A percentile compares a stretch with the other conserved stretches of the same genome.
Conservation (phyloP, 2,888 invertebrate genomes). For the Melipona beecheii region DNA sequence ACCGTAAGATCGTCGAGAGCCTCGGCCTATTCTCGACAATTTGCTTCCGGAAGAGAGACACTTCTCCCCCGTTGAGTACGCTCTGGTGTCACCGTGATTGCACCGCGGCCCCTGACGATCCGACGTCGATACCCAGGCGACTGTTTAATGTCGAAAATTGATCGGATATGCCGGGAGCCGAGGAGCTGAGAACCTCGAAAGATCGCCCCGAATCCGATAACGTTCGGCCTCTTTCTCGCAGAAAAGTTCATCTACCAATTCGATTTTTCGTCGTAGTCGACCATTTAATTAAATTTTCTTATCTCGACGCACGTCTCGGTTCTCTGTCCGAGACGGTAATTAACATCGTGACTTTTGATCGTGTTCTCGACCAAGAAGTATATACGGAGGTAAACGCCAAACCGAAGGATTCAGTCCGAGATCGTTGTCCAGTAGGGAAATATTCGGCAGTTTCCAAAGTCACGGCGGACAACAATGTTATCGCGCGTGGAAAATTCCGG, state of each 20-base stretch:
- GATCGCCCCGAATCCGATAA: background rate
- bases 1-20: conserved; percentile 62
- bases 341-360: background rate
- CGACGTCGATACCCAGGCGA: conserved; percentile 42
- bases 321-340: background rate
- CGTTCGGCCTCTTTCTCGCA: background rate
- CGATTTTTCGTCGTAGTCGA: background rate
- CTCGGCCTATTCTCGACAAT: conserved; percentile 68
- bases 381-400: background rate
- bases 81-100: conserved; percentile 53
- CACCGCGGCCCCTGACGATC: conserved; percentile 41
- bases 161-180: conserved; percentile 44
- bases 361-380: background rate
- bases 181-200: background rate
- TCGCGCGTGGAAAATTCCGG: conserved; percentile 42
- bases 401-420: background rate
- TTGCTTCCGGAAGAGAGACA: conserved; percentile 62
- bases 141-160: conserved; percentile 56
- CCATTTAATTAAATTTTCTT: conserved; percentile 13
- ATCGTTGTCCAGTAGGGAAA: background rate
- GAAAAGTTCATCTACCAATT: conserved; percentile 11
- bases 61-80: conserved; percentile 48
- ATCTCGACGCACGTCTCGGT: background rate
- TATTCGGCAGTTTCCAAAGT: conserved; percentile 10
- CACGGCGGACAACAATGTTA: conserved; percentile 24